Base-by-base conservation (phyloP, 2,797 vertebrate genomes). In the Pitangus sulphuratus region DNA sequence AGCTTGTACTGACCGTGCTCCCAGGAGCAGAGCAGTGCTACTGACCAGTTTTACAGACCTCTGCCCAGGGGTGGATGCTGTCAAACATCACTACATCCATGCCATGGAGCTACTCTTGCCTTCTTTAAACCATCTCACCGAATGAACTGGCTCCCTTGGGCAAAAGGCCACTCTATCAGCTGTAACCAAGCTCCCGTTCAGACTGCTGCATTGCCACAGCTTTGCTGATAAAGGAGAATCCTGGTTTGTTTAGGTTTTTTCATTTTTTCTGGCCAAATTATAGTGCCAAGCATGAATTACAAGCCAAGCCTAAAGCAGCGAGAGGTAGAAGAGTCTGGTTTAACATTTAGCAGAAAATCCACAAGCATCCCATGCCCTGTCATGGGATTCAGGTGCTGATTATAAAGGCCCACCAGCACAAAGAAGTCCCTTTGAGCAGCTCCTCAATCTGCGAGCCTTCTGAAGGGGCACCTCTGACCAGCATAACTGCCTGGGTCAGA, bases 361-460 rank as follows among this genome's bases (percentile, higher is more conserved):
- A 28, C 0, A 0, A 84, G 26, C 62, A 93, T 54, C 28, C 35
- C 60, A 40, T 60, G 51, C 11, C 61, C 31, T 70, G 57, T 24
- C 24, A 35, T 1, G 0, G 69, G 20, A 31, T 69, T 82, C 54
- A 62, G 35, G 30, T 28, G 16, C 35, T 47, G n/a, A 54, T 53
- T 61, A 50, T 5, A 22, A 90, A 56, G 13, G 10, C 13, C 18
- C 45, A 90, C 17, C 31, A 90, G 61, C 12, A 42, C 33, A 68
- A 71, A 76, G 11, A 66, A 60, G 11, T 9, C 13, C 22, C 24
- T 81, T 84, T 24, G 6, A 89, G 54, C 42, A 94, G 26, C 50
- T 69, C 26, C 69, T 87, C 1, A 0, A 64, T 16, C 22, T 45
- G 6, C 0, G 0, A 86, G 45, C 42, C 53, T 84, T 86, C 11